Evolutionary conservation across 1,140 invertebrate genomes (phyloP).

Genomic region (Drosophila truncata): DNA sequence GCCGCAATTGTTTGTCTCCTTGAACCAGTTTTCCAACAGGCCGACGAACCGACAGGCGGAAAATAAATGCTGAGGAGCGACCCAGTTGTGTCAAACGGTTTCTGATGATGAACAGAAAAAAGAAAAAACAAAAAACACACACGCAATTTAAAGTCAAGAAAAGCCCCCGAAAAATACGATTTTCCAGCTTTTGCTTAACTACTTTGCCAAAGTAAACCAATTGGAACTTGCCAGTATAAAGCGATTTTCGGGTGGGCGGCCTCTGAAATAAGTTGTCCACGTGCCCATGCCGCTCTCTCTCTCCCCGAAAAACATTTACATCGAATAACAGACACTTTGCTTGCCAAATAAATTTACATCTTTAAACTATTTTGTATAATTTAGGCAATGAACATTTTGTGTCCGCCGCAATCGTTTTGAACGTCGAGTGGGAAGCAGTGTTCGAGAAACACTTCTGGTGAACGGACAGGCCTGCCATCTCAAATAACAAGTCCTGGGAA

Average conservation of each 20-base stretch:
- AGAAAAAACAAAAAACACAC: conserved; percentile 10
- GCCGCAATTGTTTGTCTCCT: conserved; percentile 77
- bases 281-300: conserved; percentile 9
- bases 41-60: conserved; percentile 30
- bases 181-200: conserved; percentile 30
- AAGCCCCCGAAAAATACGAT: conserved; percentile 21
- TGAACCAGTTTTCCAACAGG: conserved; percentile 68
- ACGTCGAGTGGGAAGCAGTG: conserved; percentile 15
- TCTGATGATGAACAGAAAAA: conserved; percentile 33
- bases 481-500: neutral
- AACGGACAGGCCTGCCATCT: conserved; percentile 8
- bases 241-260: neutral
- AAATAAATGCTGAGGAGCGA: conserved; percentile 30
- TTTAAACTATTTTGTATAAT: conserved; percentile 59
- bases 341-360: conserved; percentile 70
- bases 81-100: conserved; percentile 66
- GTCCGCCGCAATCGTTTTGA: conserved; percentile 18
- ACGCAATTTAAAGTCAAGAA: conserved; percentile 46
- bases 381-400: conserved; percentile 40
- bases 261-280: conserved; percentile 17
- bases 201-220: conserved; percentile 40
- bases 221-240: conserved; percentile 12
- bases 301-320: conserved; percentile 36
- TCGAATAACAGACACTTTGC: conserved; percentile 55
- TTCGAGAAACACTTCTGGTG: conserved; percentile 21